Percentiles rank a stretch among this genome's conserved stretches.
These are phyloP conservation scores for Centropus unirufus DNA, from an alignment of 2,113 vertebrate genomes.

Conservation along the genomic window DNA sequence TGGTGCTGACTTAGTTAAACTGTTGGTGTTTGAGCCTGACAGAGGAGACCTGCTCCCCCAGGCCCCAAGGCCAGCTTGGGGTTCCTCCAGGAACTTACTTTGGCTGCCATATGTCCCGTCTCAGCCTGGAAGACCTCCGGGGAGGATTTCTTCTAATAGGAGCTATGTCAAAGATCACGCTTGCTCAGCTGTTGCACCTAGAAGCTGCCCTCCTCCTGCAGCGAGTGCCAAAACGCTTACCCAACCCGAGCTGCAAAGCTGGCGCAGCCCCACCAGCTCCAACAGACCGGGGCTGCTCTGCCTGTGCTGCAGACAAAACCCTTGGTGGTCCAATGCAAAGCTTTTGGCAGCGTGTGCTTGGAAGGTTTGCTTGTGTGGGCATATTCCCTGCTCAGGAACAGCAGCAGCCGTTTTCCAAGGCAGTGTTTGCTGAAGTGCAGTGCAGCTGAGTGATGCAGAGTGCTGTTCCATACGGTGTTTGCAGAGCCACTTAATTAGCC, in stretches of 20 bases:
- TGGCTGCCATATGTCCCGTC: constrained; percentile 10
- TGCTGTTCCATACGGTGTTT: rapidly evolving
- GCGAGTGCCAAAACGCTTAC: not conserved
- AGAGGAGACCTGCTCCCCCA: not conserved
- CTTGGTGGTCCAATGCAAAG: rapidly evolving
- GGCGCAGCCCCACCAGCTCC: not conserved
- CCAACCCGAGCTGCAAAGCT: not conserved
- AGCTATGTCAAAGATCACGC: constrained; percentile 39
- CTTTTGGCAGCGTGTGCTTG: not conserved
- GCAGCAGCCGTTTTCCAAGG: not conserved
- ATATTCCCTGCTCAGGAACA: not conserved
- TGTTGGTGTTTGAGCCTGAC: not conserved
- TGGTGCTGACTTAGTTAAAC: not conserved
- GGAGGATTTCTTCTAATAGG: not conserved
- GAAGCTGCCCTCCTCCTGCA: not conserved
- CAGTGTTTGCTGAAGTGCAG: rapidly evolving
- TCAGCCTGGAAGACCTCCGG: constrained; percentile 23
- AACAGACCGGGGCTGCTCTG: not conserved
- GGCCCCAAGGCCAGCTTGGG: not conserved
- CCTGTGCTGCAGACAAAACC: not conserved
- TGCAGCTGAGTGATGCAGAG: rapidly evolving
- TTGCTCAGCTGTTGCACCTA: constrained; percentile 55
- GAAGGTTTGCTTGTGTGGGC: not conserved
- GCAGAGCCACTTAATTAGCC: not conserved
- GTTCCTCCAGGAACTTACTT: not conserved